Evolutionary conservation across 2,888 invertebrate genomes (phyloP).

Genomic region (Xanthorhoe designata): DNA sequence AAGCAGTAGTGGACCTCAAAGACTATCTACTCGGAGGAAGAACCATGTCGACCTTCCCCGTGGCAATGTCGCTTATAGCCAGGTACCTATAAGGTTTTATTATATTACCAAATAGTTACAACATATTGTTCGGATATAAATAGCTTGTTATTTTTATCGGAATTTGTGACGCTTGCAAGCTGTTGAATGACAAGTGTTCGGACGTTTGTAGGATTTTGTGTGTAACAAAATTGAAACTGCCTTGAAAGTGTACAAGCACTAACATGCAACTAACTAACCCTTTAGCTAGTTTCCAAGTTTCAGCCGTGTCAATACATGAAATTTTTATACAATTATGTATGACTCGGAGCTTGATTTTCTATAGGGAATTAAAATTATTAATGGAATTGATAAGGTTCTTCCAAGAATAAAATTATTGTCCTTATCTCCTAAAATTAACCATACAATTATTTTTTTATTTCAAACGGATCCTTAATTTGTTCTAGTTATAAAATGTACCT

Average conservation of each 20-base stretch:
- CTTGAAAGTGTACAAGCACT: neutral
- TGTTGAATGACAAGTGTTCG: neutral
- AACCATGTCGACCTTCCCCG: slow-evolving; percentile 91
- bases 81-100: too few species aligned
- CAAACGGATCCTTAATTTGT: neutral
- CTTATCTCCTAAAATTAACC: too few species aligned
- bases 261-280: neutral
- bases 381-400: too few species aligned
- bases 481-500: neutral
- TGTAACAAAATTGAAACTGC: neutral
- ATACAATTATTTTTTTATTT: too few species aligned
- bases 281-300: neutral
- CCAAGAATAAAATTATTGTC: too few species aligned
- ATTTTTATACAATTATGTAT: too few species aligned
- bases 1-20: slow-evolving; percentile 84
- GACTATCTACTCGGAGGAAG: slow-evolving; percentile 92
- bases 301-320: too few species aligned
- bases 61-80: slow-evolving; percentile 94
- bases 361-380: too few species aligned
- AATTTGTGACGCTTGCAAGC: neutral
- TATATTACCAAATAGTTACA: slow-evolving; percentile 10
- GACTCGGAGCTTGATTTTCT: too few species aligned
- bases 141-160: slow-evolving; percentile 3
- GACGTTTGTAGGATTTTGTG: neutral
- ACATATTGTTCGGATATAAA: neutral